Percentiles rank a stretch among this genome's conserved stretches.
These are phyloP conservation scores for Notothenia coriiceps DNA, from an alignment of 2,113 vertebrate species.

Conservation along the genomic window DNA sequence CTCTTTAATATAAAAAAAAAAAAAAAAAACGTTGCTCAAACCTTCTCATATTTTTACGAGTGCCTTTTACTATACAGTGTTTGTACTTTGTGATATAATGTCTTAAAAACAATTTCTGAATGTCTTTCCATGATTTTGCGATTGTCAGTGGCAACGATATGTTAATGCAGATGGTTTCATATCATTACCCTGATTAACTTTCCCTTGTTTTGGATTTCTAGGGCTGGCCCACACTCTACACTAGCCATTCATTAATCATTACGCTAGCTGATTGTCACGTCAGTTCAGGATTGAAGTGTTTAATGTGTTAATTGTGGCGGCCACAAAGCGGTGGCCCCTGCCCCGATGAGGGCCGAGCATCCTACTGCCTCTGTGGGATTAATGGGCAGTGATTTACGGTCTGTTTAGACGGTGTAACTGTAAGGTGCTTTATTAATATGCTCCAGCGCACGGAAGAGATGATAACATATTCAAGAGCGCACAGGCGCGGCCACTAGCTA, in stretches of 20 bases:
- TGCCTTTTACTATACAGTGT: conserved; percentile 53
- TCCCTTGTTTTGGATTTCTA: conserved; percentile 84
- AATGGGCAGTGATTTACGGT: conserved; percentile 64
- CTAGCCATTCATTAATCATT: conserved; percentile 88
- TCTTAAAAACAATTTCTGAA: not conserved
- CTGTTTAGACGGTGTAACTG: conserved; percentile 58
- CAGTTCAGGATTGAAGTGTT: conserved; percentile 85
- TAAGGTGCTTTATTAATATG: conserved; percentile 76
- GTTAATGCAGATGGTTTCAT: conserved; percentile 77
- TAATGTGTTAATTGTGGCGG: conserved; percentile 86
- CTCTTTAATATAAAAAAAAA: conserved; percentile 5
- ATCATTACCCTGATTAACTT: conserved; percentile 86
- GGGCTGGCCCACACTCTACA: conserved; percentile 87
- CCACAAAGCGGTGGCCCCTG: conserved; percentile 80
- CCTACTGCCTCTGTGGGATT: conserved; percentile 33
- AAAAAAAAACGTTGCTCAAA: conserved; percentile 1
- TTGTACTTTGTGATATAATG: conserved; percentile 28
- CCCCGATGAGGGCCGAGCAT: conserved; percentile 70
- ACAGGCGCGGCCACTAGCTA: conserved; percentile 34
- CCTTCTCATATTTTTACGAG: conserved; percentile 7
- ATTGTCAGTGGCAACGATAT: conserved; percentile 69
- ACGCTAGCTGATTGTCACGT: conserved; percentile 80
- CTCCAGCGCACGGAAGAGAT: conserved; percentile 42
- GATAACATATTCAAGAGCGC: conserved; percentile 63
- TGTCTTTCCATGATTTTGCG: conserved; percentile 30